Evolutionary conservation across 2,797 vertebrate genomes (phyloP), one percentile per base, ranked within the genome.

Genomic region (Poeciliopsis infans): DNA sequence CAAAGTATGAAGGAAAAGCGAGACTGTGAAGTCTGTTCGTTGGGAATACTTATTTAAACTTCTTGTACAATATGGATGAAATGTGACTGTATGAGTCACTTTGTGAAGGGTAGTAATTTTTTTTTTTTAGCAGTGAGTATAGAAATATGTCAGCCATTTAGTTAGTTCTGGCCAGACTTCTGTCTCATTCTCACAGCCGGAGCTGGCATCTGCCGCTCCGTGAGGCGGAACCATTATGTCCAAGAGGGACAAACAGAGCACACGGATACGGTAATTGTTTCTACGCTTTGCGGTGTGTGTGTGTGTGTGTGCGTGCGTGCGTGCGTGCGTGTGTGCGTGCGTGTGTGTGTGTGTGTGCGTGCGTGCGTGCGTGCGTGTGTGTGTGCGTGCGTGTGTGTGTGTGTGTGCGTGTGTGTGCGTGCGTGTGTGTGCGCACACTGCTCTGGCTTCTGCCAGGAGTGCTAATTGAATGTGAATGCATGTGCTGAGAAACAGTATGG

Each of bases 1-100:
- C 84, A 78, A 86, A 77, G 64, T 61, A 33, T 45, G 64, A 87
- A 49, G 88, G 83, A 88, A 85, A 85, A 57, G 83, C 61, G 81
- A 64, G 76, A 87, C 77, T 79, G 81, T 71, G 31, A 75, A 72
- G 59, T 73, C 43, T 61, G 43, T 20, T 12, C 49, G 46, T 69
- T 80, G 39, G 45, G 49, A 79, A 79, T 70, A 76, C 78, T 83
- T 13, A 83, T 82, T 81, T 74, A 74, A 79, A 87, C 85, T 2
- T 72, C 49, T 76, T 49, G 47, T 71, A 74, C 73, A 59, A 8
- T 76, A 10, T 33, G 59, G 78, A 81, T 70, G 73, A 73, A 82
- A 66, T 46, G 20, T 71, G 18, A 80, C 75, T 61, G 72, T 10
- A 75, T 47, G 74, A 77, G n/a, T 84, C 64, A 8, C 51, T 75